phyloP scores from a whole-genome alignment of 2,113 vertebrate genomes.

The Clinocottus analis region DNA sequence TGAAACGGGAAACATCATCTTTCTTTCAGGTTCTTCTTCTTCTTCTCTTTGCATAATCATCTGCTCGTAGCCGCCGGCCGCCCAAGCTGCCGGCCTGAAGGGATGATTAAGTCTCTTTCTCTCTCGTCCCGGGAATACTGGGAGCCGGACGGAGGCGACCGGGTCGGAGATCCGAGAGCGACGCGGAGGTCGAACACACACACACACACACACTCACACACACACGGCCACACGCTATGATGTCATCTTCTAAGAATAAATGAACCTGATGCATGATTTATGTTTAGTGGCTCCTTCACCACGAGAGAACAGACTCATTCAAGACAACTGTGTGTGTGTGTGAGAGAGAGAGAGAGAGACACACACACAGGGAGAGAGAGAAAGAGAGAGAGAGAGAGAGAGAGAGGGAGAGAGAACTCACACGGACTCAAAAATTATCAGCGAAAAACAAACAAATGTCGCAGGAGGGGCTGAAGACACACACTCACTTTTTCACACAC shows the following conservation, averaged over 20 bases:
- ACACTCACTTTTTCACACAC: too few relatives aligned
- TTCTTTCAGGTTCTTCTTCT: background rate
- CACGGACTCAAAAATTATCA: too few relatives aligned
- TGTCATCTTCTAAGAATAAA: conserved; percentile 62
- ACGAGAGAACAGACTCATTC: conserved; percentile 20
- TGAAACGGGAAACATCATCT: conserved; percentile 20
- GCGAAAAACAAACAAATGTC: too few relatives aligned
- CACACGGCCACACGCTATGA: too few relatives aligned
- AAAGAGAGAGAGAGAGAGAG: too few relatives aligned
- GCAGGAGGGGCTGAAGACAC: too few relatives aligned
- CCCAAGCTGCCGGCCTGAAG: conserved; percentile 68
- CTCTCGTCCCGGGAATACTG: conserved; percentile 52
- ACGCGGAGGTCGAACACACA: background rate
- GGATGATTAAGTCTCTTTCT: conserved; percentile 73
- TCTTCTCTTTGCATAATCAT: too few relatives aligned
- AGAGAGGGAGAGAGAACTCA: too few relatives aligned
- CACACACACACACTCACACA: too few relatives aligned
- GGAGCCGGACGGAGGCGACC: conserved; percentile 9
- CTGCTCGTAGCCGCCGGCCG: too few relatives aligned
- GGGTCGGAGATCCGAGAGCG: conserved; percentile 27
- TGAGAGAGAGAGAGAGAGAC: too few relatives aligned
- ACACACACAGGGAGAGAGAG: too few relatives aligned
- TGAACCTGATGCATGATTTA: conserved; percentile 63
- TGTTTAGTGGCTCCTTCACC: conserved; percentile 35
- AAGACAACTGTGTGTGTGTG: conserved; percentile 25